Conservation (phyloP, 1,140 invertebrate species). For the Magallana angulata region DNA sequence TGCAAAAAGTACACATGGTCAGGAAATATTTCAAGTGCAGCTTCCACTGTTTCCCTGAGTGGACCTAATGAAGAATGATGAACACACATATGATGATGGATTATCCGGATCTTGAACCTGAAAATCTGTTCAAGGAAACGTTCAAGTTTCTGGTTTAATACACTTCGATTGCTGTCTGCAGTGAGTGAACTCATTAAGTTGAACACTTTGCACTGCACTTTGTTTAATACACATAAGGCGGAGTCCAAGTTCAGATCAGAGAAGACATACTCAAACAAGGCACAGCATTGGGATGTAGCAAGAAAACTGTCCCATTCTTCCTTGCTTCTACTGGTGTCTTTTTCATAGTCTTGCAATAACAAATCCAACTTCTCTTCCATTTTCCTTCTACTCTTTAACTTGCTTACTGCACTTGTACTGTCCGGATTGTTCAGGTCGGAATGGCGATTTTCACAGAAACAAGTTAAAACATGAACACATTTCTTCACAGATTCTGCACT, state of each 20-base stretch:
- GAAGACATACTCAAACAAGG: constrained; percentile 75
- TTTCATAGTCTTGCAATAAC: background rate
- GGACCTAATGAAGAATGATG: constrained; percentile 54
- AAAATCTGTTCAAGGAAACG: constrained; percentile 47
- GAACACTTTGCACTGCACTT: constrained; percentile 30
- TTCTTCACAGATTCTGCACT: constrained; percentile 2
- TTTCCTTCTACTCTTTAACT: constrained; percentile 48
- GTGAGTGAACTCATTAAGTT: background rate
- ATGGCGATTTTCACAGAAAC: constrained; percentile 30
- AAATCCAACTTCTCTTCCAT: constrained; percentile 41
- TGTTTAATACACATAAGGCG: constrained; percentile 63
- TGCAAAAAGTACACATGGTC: constrained; percentile 64
- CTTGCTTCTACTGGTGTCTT: background rate
- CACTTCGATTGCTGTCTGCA: background rate
- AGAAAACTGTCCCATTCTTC: background rate
- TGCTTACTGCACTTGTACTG: background rate
- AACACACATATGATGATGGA: constrained; percentile 66
- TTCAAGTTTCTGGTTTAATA: background rate
- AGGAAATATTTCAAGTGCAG: constrained; percentile 69
- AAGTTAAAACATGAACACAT: constrained; percentile 8
- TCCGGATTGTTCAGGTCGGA: constrained; percentile 3
- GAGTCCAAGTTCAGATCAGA: constrained; percentile 59
- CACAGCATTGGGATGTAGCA: constrained; percentile 64
- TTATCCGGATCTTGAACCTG: constrained; percentile 57
- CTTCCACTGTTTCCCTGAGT: constrained; percentile 61